phyloP scores from a whole-genome alignment of 2,888 invertebrate species.

The Cremastinae sp. region DNA sequence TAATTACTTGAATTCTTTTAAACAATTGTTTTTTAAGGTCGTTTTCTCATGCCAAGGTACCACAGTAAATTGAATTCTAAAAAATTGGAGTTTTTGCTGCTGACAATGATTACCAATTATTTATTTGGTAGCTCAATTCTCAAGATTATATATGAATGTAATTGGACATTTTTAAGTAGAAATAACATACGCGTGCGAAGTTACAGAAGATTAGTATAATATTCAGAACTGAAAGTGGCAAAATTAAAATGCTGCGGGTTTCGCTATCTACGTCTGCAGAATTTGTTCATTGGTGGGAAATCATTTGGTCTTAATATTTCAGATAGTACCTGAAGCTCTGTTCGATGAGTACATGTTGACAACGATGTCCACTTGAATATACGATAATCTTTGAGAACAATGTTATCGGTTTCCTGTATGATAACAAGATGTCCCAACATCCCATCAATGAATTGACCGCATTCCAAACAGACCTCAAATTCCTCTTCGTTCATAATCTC shows the following conservation, averaged over 20 bases:
- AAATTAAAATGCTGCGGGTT: background rate
- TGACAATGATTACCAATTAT: no score
- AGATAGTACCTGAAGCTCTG: background rate
- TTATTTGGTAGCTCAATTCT: no score
- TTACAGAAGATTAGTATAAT: no score
- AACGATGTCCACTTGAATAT: slow-evolving; percentile 28
- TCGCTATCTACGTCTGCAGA: background rate
- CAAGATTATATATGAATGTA: no score
- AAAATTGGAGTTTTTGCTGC: no score
- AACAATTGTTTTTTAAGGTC: no score
- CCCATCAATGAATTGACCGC: slow-evolving; percentile 16
- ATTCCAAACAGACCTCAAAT: slow-evolving; percentile 28
- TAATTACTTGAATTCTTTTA: no score
- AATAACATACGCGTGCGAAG: no score
- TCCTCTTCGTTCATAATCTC: background rate
- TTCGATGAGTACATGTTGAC: slow-evolving; percentile 31
- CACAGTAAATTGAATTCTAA: no score
- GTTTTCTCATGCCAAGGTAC: no score
- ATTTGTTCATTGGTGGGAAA: slow-evolving; percentile 28
- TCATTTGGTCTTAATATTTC: slow-evolving; percentile 1
- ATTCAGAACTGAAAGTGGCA: background rate
- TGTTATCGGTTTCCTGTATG: slow-evolving; percentile 13
- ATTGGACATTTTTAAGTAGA: no score
- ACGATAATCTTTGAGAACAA: slow-evolving; percentile 20
- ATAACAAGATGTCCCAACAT: slow-evolving; percentile 27